phyloP scores from a whole-genome alignment of 2,888 invertebrate genomes.

The Erebia aethiops region DNA sequence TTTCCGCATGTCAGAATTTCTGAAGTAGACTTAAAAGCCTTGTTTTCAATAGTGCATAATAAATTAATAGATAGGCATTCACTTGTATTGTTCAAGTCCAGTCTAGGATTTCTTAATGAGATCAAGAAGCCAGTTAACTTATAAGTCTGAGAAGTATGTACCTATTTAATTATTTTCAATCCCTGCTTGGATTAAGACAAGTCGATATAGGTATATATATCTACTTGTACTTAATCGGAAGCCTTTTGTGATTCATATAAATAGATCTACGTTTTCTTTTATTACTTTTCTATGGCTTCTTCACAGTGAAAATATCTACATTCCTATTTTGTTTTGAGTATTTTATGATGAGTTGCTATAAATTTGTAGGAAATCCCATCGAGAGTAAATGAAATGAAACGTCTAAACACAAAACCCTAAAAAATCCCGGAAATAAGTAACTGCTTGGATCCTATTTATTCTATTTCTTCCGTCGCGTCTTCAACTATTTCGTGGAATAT shows the following conservation, averaged over 20 bases:
- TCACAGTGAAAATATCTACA: background rate
- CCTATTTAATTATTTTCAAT: conserved; percentile 28
- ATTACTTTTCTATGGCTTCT: conserved; percentile 13
- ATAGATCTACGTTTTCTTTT: conserved; percentile 17
- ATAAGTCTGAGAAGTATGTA: conserved; percentile 30
- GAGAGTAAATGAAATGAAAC: no score
- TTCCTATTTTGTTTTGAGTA: background rate
- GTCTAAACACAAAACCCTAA: no score
- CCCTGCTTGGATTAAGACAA: conserved; percentile 16
- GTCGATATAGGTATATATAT: background rate
- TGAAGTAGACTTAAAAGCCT: no score
- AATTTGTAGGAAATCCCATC: background rate
- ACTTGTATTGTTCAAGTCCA: conserved; percentile 13
- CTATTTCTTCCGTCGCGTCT: no score
- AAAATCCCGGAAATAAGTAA: no score
- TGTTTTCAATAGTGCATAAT: background rate
- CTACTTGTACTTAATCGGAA: conserved; percentile 20
- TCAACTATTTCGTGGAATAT: no score
- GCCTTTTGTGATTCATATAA: conserved; percentile 27
- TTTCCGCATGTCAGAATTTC: no score
- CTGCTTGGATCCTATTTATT: no score
- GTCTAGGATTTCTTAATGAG: conserved; percentile 27
- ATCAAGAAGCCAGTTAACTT: conserved; percentile 37
- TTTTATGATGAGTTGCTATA: background rate
- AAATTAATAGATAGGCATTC: background rate